These are phyloP conservation scores for pig (Sus scrofa) DNA, from an alignment of 2,113 vertebrate species.

Conservation along the genomic window T2T-Sscrofa CM000830.6:28283001-28283500, in stretches of 20 bases:
- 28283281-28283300: not conserved
- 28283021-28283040: conserved; percentile 10
- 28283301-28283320: conserved; percentile 21
- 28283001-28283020: conserved; percentile 19
- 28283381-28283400: conserved; percentile 78
- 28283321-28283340: conserved; percentile 70
- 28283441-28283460: conserved; percentile 76
- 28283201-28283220: not conserved
- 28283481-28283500: not conserved
- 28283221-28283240: not conserved
- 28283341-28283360: conserved; percentile 64
- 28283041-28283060: not conserved
- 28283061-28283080: not conserved
- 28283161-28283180: not conserved
- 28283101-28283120: not conserved
- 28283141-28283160: not conserved
- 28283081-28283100: not conserved
- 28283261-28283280: conserved; percentile 61
- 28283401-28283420: conserved; percentile 74
- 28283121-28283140: not conserved
- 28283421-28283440: conserved; percentile 76
- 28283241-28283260: conserved; percentile 27
- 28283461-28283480: conserved; percentile 74
- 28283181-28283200: not conserved
- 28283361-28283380: conserved; percentile 74